A percentile compares a stretch with the other conserved stretches of the same genome.
Conservation (phyloP, 2,797 vertebrate genomes). For the Knipowitschia caucasica region DNA sequence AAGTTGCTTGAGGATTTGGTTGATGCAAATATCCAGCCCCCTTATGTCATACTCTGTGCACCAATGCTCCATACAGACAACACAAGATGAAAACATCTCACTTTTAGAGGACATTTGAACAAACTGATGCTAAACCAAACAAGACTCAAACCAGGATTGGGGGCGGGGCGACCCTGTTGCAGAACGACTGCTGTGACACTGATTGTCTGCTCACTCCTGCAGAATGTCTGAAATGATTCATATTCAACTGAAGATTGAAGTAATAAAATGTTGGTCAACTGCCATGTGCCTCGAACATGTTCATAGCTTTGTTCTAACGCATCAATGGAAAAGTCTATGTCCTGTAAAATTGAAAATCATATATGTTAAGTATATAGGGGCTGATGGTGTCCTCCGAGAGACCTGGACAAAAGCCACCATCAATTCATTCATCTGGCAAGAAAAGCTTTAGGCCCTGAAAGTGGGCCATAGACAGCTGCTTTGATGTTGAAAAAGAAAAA, state of each 20-base stretch:
- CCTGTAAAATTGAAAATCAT: constrained; percentile 32
- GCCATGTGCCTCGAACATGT: constrained; percentile 2
- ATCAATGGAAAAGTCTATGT: constrained; percentile 36
- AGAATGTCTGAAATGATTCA: not conserved
- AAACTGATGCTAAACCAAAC: too few relatives aligned
- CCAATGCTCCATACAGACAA: too few relatives aligned
- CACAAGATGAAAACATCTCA: too few relatives aligned
- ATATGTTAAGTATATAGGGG: constrained; percentile 4
- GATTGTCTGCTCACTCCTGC: not conserved
- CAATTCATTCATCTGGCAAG: constrained; percentile 36
- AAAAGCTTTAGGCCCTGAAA: constrained; percentile 13
- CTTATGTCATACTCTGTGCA: too few relatives aligned
- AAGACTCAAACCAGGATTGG: too few relatives aligned
- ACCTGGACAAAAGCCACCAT: constrained; percentile 13
- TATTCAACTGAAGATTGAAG: constrained; percentile 8
- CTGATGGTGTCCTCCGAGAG: constrained; percentile 18
- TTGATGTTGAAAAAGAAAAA: constrained; percentile 11
- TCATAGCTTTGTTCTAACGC: constrained; percentile 16
- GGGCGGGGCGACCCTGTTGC: too few relatives aligned
- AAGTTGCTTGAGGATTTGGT: too few relatives aligned
- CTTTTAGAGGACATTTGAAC: too few relatives aligned
- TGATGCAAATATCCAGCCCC: too few relatives aligned
- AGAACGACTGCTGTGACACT: too few relatives aligned
- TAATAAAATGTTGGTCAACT: constrained; percentile 14
- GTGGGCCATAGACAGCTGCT: constrained; percentile 12